Evolutionary conservation across 2,888 invertebrate species (phyloP), one percentile per base, ranked within the genome.

Genomic region (Drosophila maculinotata): DNA sequence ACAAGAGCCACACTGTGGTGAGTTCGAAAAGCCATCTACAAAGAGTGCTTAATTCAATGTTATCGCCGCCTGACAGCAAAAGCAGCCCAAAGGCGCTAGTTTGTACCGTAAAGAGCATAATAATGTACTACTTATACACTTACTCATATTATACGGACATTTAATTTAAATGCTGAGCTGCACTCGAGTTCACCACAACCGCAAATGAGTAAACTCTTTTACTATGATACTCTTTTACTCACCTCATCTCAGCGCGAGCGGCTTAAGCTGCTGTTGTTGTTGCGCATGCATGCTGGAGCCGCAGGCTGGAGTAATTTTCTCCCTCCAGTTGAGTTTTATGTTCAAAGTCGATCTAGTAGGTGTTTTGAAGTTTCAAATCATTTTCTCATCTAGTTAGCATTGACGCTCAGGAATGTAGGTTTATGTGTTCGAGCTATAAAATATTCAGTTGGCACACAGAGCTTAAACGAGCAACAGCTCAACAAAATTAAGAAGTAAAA

Each of bases 1-100:
- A 31, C 20, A 36, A 36, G 25, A 36, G 15, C 23, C 26, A 36
- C 45, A 45, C 49, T 42, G 62, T 69, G 62, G 69, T 52, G 69
- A 52, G 56, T 62, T 74, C 69, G 45, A 28, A 67, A 66, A 60
- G 51, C 47, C 49, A 66, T 42, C 47, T 26, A 31, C 30, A 31
- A 28, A 44, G 8, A 30, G 33, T 28, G 8, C n/a, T 35, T 60
- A 17, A 47, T 28, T 47, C 67, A 69, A 69, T 53, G 44, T 58
- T 71, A 58, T 69, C 48, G 31, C 17, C 31, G 14, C 28, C 26
- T 15, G 41, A 64, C 64, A 52, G 45, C 33, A 23, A 30, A 28
- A 28, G 17, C 15, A 17, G 20, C 4, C 20, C 20, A 20, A 20
- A 20, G 20, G 20, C 20, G 20, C 20, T 20, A 20, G n/a, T n/a